Conservation (phyloP, 1,140 invertebrate species). For the Sarcophaga peregrina region DNA sequence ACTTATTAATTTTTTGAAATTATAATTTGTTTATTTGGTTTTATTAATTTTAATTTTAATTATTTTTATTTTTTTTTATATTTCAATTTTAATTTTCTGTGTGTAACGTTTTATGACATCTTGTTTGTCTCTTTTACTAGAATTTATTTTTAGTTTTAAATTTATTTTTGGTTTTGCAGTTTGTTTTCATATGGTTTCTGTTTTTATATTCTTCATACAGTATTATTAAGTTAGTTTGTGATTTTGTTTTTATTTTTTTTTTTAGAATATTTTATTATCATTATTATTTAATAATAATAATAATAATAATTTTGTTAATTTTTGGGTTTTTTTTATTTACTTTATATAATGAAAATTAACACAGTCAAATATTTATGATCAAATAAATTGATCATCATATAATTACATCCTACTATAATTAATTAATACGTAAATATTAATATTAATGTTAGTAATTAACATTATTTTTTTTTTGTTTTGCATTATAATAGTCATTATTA, state of each 20-base stretch:
- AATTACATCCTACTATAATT: constrained; percentile 54
- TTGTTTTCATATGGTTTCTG: background rate
- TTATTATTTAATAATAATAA: background rate
- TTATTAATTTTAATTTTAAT: constrained; percentile 7
- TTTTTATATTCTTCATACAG: background rate
- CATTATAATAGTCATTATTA: constrained; percentile 43
- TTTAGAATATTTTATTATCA: constrained; percentile 39
- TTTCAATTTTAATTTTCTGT: background rate
- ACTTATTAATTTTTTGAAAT: constrained; percentile 28
- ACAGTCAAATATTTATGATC: constrained; percentile 66
- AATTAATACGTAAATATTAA: constrained; percentile 34
- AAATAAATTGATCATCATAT: constrained; percentile 60
- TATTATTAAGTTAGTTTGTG: constrained; percentile 33
- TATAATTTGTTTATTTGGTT: constrained; percentile 22
- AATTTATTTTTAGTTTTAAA: constrained; percentile 23
- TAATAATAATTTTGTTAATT: constrained; percentile 40
- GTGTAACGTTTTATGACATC: constrained; percentile 19
- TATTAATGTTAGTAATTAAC: background rate
- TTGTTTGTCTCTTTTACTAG: constrained; percentile 36
- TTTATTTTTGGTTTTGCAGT: background rate
- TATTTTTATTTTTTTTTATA: background rate
- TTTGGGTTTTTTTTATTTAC: constrained; percentile 38
- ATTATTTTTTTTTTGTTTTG: constrained; percentile 14
- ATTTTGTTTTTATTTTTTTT: constrained; percentile 27
- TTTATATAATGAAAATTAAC: constrained; percentile 56